Evolutionary conservation across 2,113 vertebrate genomes (phyloP).

Genomic region (Cyanoramphus novaezelandiae): DNA sequence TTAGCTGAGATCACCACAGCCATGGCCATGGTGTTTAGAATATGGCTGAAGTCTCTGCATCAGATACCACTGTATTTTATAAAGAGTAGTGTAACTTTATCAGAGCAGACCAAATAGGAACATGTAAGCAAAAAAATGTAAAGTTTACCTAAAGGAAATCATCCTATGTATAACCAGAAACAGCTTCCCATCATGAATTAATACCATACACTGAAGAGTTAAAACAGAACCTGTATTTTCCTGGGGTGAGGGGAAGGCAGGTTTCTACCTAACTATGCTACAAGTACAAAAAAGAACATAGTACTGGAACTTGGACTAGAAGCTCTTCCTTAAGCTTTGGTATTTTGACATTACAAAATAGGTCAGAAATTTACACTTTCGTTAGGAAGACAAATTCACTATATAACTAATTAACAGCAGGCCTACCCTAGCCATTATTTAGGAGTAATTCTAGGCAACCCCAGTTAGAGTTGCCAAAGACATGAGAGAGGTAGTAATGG

Average conservation of each 20-base stretch:
- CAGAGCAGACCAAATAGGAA: neutral
- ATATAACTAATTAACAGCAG: neutral
- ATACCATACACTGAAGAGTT: neutral
- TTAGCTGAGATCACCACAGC: neutral
- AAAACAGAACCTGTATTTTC: neutral
- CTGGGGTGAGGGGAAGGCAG: neutral
- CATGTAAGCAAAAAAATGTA: fast-evolving
- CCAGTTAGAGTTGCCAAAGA: neutral
- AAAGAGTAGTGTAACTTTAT: neutral
- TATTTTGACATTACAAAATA: neutral
- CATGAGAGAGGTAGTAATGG: neutral
- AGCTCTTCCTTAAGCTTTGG: neutral
- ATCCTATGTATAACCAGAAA: neutral
- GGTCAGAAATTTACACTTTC: neutral
- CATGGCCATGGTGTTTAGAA: neutral
- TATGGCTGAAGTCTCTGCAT: neutral
- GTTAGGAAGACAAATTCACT: neutral
- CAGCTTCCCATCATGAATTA: neutral
- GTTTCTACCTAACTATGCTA: neutral
- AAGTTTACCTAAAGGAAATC: neutral
- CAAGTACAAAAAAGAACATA: neutral
- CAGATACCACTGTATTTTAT: neutral
- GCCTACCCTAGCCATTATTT: neutral
- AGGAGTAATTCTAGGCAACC: neutral
- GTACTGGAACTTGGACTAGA: neutral